Conservation (phyloP, 2,113 vertebrate species). For the Tapirus terrestris region DNA sequence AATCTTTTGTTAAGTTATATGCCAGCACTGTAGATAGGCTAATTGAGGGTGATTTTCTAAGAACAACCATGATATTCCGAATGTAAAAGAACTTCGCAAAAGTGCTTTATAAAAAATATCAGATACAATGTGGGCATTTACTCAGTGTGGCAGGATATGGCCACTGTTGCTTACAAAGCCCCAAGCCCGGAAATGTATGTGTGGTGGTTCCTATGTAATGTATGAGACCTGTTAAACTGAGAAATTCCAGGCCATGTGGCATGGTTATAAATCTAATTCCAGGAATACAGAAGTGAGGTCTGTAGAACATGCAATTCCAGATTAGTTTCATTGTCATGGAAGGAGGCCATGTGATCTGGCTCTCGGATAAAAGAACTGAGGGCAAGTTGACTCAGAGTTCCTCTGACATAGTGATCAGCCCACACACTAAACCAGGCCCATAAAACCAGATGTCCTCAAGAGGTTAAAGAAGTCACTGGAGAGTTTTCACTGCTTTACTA, state of each 20-base stretch:
- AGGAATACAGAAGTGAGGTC: background rate
- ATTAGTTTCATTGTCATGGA: background rate
- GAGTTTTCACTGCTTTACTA: background rate
- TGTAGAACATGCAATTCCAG: background rate
- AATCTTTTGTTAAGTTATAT: background rate
- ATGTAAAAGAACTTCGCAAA: background rate
- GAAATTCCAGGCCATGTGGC: background rate
- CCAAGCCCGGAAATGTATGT: background rate
- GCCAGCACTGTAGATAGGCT: background rate
- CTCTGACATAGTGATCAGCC: background rate
- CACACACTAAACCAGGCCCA: background rate
- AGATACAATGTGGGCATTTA: background rate
- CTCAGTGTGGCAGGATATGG: background rate
- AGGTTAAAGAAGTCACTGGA: too few species aligned
- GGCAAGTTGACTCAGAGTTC: background rate
- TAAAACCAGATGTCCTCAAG: background rate
- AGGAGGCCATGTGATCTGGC: background rate
- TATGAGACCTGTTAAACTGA: background rate
- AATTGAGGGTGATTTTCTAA: background rate
- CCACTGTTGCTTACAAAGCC: background rate
- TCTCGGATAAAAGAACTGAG: background rate
- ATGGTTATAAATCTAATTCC: background rate
- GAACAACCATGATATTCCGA: background rate
- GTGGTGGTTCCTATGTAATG: background rate
- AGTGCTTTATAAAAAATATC: background rate